Conservation (phyloP, 2,888 invertebrate species). For the Lasioglossum malachurum region DNA sequence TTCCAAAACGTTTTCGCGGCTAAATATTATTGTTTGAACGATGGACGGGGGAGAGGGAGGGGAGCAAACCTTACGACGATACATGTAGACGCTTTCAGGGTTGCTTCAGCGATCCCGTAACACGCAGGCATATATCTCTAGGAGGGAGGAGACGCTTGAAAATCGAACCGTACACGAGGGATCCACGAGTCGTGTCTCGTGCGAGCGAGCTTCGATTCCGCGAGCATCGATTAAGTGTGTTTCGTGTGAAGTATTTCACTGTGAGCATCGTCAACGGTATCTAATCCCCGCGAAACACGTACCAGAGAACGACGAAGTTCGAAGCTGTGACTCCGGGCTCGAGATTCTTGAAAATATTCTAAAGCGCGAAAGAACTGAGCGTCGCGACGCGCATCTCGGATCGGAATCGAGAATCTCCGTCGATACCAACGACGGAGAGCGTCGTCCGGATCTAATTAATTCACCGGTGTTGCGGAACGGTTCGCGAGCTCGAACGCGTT, state of each 20-base stretch:
- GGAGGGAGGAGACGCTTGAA: slow-evolving; percentile 24
- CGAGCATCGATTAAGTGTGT: slow-evolving; percentile 54
- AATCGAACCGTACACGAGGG: slow-evolving; percentile 62
- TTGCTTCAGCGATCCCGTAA: slow-evolving; percentile 11
- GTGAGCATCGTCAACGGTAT: background rate
- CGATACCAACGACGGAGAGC: background rate
- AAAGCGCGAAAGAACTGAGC: background rate
- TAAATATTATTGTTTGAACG: background rate
- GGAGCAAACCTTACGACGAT: background rate
- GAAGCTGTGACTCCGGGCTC: background rate
- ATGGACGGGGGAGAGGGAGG: background rate
- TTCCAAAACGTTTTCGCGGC: background rate
- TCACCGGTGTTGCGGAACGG: background rate
- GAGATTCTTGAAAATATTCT: background rate
- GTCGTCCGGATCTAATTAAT: background rate
- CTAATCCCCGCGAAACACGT: background rate
- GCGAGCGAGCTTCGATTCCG: slow-evolving; percentile 32
- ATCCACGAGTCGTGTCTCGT: slow-evolving; percentile 51
- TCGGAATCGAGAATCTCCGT: background rate
- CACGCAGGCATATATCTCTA: slow-evolving; percentile 30
- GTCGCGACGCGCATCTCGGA: background rate
- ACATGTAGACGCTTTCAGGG: background rate
- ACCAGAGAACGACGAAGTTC: background rate
- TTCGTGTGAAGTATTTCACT: slow-evolving; percentile 58
- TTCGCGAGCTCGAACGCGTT: background rate